Percentiles rank a stretch among this genome's conserved stretches.
Evolutionary conservation across 2,888 invertebrate genomes (phyloP).

Genomic region (Patella caerulea): DNA sequence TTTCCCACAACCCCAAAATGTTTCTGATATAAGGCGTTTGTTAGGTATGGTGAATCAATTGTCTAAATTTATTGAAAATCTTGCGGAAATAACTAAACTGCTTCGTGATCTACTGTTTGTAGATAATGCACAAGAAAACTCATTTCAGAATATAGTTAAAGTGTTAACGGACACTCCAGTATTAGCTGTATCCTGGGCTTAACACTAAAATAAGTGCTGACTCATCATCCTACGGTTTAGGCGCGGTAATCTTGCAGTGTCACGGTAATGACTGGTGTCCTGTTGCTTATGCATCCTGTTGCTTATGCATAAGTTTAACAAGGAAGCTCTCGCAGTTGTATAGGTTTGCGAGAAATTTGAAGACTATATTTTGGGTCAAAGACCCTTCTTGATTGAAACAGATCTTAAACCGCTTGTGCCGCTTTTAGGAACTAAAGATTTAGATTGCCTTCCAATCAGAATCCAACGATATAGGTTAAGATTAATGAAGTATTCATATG

Average conservation of each 20-base stretch:
- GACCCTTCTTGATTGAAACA: neutral
- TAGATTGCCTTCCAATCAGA: neutral
- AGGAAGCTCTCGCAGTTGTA: neutral
- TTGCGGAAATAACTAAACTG: too few relatives aligned
- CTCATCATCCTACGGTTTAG: too few relatives aligned
- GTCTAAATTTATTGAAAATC: too few relatives aligned
- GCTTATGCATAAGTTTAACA: neutral
- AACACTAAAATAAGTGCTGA: too few relatives aligned
- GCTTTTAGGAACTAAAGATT: neutral
- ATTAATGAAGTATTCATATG: too few relatives aligned
- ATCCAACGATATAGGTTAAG: neutral
- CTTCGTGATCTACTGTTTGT: too few relatives aligned
- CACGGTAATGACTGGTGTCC: constrained; percentile 11
- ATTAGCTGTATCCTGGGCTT: too few relatives aligned
- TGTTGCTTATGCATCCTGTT: neutral
- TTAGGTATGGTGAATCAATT: too few relatives aligned
- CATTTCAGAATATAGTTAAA: too few relatives aligned
- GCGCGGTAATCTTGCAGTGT: constrained; percentile 20
- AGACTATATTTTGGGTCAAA: neutral
- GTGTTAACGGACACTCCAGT: too few relatives aligned
- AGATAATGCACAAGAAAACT: too few relatives aligned
- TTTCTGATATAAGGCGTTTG: too few relatives aligned
- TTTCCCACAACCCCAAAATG: constrained; percentile 18
- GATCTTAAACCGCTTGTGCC: neutral
- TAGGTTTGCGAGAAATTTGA: neutral